Evolutionary conservation across 1,140 invertebrate genomes (phyloP).

Genomic region (Lepidurus arcticus): DNA sequence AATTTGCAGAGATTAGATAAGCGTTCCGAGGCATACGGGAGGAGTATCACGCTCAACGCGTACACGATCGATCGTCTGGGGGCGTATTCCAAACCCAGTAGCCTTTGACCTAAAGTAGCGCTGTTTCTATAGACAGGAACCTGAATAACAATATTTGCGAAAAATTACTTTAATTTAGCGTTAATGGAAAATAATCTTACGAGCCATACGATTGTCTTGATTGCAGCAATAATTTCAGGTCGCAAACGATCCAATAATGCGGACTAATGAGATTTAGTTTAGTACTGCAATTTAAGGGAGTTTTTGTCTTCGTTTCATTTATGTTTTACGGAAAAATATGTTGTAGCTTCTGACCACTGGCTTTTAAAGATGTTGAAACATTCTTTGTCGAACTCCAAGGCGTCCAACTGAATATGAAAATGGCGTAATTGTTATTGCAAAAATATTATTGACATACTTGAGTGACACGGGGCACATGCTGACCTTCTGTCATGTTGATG

Average conservation of each 20-base stretch:
- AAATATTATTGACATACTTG: not conserved
- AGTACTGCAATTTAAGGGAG: not conserved
- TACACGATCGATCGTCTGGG: not conserved
- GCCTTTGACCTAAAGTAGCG: not conserved
- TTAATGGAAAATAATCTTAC: not conserved
- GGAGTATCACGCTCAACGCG: not conserved
- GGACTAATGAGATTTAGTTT: not conserved
- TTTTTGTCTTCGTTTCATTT: not conserved
- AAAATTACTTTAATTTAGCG: no score
- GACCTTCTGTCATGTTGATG: not conserved
- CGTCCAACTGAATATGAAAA: not conserved
- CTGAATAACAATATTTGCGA: not conserved
- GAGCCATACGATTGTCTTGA: not conserved
- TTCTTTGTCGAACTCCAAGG: constrained; percentile 10
- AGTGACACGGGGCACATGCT: not conserved
- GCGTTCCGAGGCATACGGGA: not conserved
- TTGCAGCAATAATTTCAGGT: not conserved
- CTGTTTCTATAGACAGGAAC: not conserved
- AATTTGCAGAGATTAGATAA: constrained; percentile 11
- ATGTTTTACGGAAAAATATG: constrained; percentile 3
- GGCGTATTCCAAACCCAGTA: not conserved
- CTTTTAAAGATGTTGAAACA: constrained; percentile 1
- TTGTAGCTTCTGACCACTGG: not conserved
- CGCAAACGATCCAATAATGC: not conserved
- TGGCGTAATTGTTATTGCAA: not conserved